Evolutionary conservation across 2,888 invertebrate genomes (phyloP), one percentile per base, ranked within the genome.

Genomic region (Meiosimyza decipiens): DNA sequence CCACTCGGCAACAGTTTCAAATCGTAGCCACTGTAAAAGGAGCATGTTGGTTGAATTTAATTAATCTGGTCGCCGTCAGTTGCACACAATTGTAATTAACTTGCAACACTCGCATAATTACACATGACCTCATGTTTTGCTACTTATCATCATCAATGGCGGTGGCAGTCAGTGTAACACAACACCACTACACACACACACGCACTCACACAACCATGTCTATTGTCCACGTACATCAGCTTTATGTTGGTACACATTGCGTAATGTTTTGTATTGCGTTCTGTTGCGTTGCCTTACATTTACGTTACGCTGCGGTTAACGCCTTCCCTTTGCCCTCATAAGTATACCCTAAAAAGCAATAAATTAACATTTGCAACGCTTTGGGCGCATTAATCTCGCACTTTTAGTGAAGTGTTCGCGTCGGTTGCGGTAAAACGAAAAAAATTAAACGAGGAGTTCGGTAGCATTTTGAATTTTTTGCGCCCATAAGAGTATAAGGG

Each of bases 41-140:
- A 71, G 59, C 52, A 51, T 28, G 28, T 2, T 28, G 28, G 78
- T 80, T 81, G 80, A 84, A 82, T 84, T 84, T 84, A 84, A 84
- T 84, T 84, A 84, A 84, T 84, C 82, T 81, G 79, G 80, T 80
- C 79, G 81, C 82, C 82, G 79, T 84, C 84, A 83, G 82, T 84
- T 82, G 82, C 84, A 84, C 81, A 81, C 82, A 83, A 82, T 83
- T 81, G 83, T 82, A 83, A 84, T 84, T 84, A 84, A 83, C 82
- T 84, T 82, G 83, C 84, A 83, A 84, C 84, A 80, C 80, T 83
- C 81, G 80, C 82, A 83, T 82, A 83, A 81, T 83, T 83, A 83
- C 82, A 80, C 80, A 78, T 80, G 80, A 83, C 84, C 82, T 82
- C 82, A 83, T 82, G 84, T 82, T 84, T 81, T 82, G 82, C 84